Base-by-base conservation (phyloP, 2,113 vertebrate species). In the Dipodomys merriami region DNA sequence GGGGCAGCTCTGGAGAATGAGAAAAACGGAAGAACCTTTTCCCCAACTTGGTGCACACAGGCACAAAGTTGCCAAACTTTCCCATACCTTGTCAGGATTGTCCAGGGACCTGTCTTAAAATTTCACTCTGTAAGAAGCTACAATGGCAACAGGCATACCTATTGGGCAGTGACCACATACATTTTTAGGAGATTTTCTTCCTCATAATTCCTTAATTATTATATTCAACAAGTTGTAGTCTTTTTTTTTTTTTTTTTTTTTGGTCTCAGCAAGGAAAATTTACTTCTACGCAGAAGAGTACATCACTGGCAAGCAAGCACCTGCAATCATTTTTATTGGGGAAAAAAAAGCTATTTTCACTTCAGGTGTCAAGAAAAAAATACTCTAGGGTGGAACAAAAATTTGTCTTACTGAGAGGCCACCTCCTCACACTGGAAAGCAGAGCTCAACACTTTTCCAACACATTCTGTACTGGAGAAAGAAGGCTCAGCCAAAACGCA, bases 381-480 rank as follows among this genome's bases (percentile, higher is more conserved):
- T 22, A 39, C 49, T 25, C 20, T 10, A 64, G 71, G 49, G 57
- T 64, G 20, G 10, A 83, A 83, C 30, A 74, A 60, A 67, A 91
- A 71, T 44, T 84, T n/a, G 77, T 39, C 68, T 87, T 35, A 29
- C 22, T 78, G 83, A 83, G 2, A 11, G 33, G 18, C 10, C 71
- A 91, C 57, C 84, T 91, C 72, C 60, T 78, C 83, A 71, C 73
- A 83, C 57, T 81, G 46, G 80, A 91, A 39, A 44, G 33, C 62
- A 90, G 23, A 83, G 53, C 33, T 35, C 12, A 68, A 84, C 60
- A 86, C 71, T 79, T 62, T 74, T 85, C 94, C 15, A 30, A 49
- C 39, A 78, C 6, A 13, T 60, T 84, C 69, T 71, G 49, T 53
- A 76, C 16, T 81, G 46, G 12, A 82, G 44, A 93, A 73, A 82